Base-by-base conservation (phyloP, 2,113 vertebrate genomes). In the Myocastor coypus region DNA sequence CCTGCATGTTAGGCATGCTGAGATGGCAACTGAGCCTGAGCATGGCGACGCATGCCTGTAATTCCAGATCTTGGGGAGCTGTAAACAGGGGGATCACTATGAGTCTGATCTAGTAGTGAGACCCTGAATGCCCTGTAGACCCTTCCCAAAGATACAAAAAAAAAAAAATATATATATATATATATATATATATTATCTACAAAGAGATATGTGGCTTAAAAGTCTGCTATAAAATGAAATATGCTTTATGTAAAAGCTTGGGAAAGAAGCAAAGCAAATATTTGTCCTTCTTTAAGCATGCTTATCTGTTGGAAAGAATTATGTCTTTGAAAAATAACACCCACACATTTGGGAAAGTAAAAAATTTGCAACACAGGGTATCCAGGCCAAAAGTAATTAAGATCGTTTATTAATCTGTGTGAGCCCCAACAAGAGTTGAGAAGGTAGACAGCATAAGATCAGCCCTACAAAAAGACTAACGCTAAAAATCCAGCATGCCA, bases 281-380 rank as follows among this genome's bases (percentile, higher is more conserved):
- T 34, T 89, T 93, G 37, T 92, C 77, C 89, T 77, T 2, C 73
- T 96, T 95, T 95, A 86, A 96, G 96, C 94, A 89, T 84, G 85
- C 91, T 92, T 92, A 94, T 88, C 85, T 91, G n/a, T 88, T 82
- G 37, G 24, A 95, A 94, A 96, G 88, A 95, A 96, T 84, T 69
- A 75, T 24, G 46, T 32, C 71, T 85, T 69, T 92, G 32, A 93
- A 94, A 95, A 84, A 57, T 77, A 87, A 82, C 64, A 82, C 32
- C 82, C 52, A 78, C 86, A 71, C 86, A 90, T 14, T 95, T 50
- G 84, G 30, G 22, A 87, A 87, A 75, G 50, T 69, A 59, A 90
- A 66, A 92, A 57, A 26, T 55, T 83, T 68, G 57, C 12, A 97
- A 81, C 42, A 40, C 42, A 69, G 46, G 40, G 24, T 83, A 83